Base-by-base conservation (phyloP, 2,113 vertebrate genomes). In the Poecilia latipinna region DNA sequence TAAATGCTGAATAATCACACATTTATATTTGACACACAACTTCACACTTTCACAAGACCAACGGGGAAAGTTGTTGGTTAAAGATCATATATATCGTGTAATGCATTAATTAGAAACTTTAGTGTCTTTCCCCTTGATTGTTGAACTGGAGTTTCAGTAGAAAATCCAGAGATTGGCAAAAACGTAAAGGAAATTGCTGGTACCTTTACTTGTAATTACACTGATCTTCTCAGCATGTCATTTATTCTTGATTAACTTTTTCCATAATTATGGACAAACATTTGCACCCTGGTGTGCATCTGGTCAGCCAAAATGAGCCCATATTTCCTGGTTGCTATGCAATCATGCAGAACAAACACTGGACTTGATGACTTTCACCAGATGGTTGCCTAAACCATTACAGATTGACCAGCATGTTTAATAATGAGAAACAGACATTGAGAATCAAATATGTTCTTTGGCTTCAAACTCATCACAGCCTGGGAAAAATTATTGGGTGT, bases 21-120 rank as follows among this genome's bases (percentile, higher is more conserved):
- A 83, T 91, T 87, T 86, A 80, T 86, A 88, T 90, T 88, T 77
- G 74, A 82, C 82, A 75, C 75, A 83, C 75, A 85, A 74, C 80
- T 85, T 83, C 65, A 78, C 70, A 62, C 81, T 48, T 66, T 87
- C 68, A 61, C 70, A 63, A 78, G 68, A 67, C 61, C 75, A 83
- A 86, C 72, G 63, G 75, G 57, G 73, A 75, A 66, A 66, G 83
- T 76, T 83, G 70, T 65, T 74, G 72, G 81, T 80, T 83, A 65
- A 64, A 66, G 72, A 68, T 80, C 72, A 78, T 70, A 74, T 78
- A 69, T 57, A 87, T 39, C 37, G 67, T 82, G 60, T n/a, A 65
- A 82, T 61, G 60, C 26, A 60, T 12, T 37, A 61, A 75, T 75
- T 70, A 74, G 62, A 54, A 77, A 57, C 77, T 68, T 33, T 57